Evolutionary conservation across 2,888 invertebrate genomes (phyloP), one percentile per base, ranked within the genome.

Genomic region (Nezara viridula): DNA sequence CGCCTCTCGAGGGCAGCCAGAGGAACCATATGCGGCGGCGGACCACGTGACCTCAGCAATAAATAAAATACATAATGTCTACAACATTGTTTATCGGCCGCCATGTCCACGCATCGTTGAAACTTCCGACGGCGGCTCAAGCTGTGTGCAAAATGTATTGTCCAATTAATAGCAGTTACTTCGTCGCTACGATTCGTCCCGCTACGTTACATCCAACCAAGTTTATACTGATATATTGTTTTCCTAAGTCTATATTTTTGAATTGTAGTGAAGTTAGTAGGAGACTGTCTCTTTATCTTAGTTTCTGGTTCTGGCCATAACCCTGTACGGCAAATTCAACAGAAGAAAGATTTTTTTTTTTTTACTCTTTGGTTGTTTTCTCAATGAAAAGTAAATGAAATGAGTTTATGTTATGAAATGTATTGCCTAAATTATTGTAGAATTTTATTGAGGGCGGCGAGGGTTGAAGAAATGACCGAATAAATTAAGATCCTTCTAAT

Each of bases 11-110:
- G 77, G 77, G 40, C 16, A n/a, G 81, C 44, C 12, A 2, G 81
- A 81, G 81, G 81, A 44, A 47, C 66, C 81, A 44, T 81, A 44
- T 44, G 77, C 14, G 77, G 77, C 16, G 40, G 40, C 40, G 37
- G 44, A 47, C 81, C 81, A 81, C 81, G 81, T 81, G 81, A 47
- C 81, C 81, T n/a, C 24, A 3, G 44, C 44, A 81, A 81, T 81
- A 81, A 81, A 81, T 81, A 44, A 81, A 81, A 81, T 81, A 81
- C 81, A 81, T 81, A 81, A 81, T 47, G 81, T 44, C 81, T 81
- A 47, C 81, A 81, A 81, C 44, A n/a, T 81, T 44, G 81, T 81
- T 81, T 81, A 81, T 40, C 40, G 81, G 24, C 24, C 44, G 81
- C 81, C 44, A 81, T 44, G 81, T 47, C 40, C 81, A 81, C 44